phyloP scores from a whole-genome alignment of 2,113 vertebrate species.

The Ictalurus furcatus region DNA sequence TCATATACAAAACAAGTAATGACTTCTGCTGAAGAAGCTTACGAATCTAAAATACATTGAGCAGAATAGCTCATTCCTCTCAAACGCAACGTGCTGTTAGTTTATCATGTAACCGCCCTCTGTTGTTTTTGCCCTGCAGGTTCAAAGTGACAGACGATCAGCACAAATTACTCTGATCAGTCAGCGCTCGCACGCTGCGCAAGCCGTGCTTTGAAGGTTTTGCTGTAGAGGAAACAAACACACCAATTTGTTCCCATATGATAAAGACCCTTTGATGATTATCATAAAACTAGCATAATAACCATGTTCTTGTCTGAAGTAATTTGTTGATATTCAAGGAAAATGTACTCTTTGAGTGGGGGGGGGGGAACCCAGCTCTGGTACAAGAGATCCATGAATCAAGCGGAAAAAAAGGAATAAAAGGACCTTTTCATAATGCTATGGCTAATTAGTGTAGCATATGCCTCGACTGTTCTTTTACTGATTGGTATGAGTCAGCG shows the following conservation, averaged over 20 bases:
- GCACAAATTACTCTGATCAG: neutral
- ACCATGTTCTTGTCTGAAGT: neutral
- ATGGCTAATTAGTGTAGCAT: neutral
- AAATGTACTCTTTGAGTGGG: neutral
- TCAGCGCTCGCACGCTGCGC: neutral
- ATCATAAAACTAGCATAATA: neutral
- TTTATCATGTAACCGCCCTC: neutral
- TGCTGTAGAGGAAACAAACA: neutral
- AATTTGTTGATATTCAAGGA: neutral
- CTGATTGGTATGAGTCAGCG: neutral
- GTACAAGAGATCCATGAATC: neutral
- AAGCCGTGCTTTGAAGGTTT: neutral
- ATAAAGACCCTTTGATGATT: slow-evolving; percentile 14
- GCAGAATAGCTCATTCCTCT: neutral
- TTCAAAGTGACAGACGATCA: neutral
- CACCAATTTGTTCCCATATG: neutral
- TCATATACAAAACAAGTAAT: neutral
- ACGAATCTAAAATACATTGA: neutral
- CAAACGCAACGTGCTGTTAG: neutral
- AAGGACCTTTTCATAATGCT: slow-evolving; percentile 14
- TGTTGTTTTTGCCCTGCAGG: neutral
- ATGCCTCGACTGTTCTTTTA: neutral
- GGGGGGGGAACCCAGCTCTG: neutral
- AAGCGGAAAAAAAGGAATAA: neutral
- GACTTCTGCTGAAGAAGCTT: too few species aligned